These are phyloP conservation scores for Drosophila lacertosa DNA, from an alignment of 1,140 invertebrate species.

Conservation along the genomic window DNA sequence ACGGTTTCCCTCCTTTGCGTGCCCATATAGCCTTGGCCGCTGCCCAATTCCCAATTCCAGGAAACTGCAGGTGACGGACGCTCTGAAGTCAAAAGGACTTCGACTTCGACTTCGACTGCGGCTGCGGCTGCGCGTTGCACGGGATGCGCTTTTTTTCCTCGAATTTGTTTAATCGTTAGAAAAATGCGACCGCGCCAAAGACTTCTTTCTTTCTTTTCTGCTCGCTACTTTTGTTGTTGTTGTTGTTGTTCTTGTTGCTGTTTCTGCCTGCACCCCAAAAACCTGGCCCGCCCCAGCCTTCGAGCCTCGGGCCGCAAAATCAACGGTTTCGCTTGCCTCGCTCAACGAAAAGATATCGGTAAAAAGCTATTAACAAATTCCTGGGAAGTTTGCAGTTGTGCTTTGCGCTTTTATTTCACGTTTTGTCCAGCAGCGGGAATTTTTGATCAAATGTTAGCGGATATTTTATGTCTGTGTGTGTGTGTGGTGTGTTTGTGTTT, in stretches of 20 bases:
- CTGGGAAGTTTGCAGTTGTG: constrained; percentile 76
- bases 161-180: constrained; percentile 84
- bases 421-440: constrained; percentile 25
- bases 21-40: constrained; percentile 45
- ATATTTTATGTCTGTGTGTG: constrained; percentile 27
- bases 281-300: neutral
- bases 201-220: constrained; percentile 32
- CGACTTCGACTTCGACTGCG: constrained; percentile 9
- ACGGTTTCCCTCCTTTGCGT: constrained; percentile 42
- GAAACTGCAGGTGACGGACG: constrained; percentile 76
- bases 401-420: constrained; percentile 17
- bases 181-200: constrained; percentile 76
- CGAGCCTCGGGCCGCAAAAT: constrained; percentile 46
- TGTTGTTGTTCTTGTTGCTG: neutral
- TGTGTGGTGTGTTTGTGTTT: neutral
- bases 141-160: constrained; percentile 80
- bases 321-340: constrained; percentile 66
- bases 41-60: constrained; percentile 60
- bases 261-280: constrained; percentile 8
- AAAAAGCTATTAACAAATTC: constrained; percentile 83
- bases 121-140: constrained; percentile 63
- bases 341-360: constrained; percentile 63
- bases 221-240: constrained; percentile 2
- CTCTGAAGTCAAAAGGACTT: constrained; percentile 17
- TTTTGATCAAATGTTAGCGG: constrained; percentile 40